Base-by-base conservation (phyloP, 2,113 vertebrate species). In the Gobio gobio region DNA sequence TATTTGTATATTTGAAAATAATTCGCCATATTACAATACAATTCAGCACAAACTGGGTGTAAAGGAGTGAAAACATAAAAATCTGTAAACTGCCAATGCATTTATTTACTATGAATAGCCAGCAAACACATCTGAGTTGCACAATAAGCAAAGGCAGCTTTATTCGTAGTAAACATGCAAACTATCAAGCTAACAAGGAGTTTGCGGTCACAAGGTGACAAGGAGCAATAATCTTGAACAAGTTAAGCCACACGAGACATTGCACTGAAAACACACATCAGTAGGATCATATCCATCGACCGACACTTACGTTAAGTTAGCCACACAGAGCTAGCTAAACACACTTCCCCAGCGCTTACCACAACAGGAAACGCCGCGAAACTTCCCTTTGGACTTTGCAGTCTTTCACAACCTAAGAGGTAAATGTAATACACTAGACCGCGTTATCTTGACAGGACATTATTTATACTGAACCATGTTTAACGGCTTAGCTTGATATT, bases 221-320 rank as follows among this genome's bases (percentile, higher is more conserved):
- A 70, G 4, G 9, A 22, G 33, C 36, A 22, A 40, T 22, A 22
- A 22, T 40, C 9, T 10, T 70, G 4, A 10, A 40, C 10, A 43
- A 10, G 10, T 43, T 43, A 70, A 70, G 10, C 9, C 4, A n/a
- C 2, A 43, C 10, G 18, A 43, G 24, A 51, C 24, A 4, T 1
- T 51, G 12, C 43, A 24, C n/a, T 16, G n/a, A 49, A 26, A 13
- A 16, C 49, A 49, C 70, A 47, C n/a, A 49, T 1, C 73, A 74
- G 13, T 1, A 10, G 3, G 20, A 54, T 54, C 8, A 18, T 5
- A 29, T 26, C 13, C 3, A 29, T 54, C 47, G 7, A 54, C 45
- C 49, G 54, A 20, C 36, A 68, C 43, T 33, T 66, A 24, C 26
- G 24, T 51, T 66, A 66, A 29, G 24, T 68, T 81, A 81, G 78